phyloP scores from a whole-genome alignment of 2,113 vertebrate genomes.

The Microtus oregoni region DNA sequence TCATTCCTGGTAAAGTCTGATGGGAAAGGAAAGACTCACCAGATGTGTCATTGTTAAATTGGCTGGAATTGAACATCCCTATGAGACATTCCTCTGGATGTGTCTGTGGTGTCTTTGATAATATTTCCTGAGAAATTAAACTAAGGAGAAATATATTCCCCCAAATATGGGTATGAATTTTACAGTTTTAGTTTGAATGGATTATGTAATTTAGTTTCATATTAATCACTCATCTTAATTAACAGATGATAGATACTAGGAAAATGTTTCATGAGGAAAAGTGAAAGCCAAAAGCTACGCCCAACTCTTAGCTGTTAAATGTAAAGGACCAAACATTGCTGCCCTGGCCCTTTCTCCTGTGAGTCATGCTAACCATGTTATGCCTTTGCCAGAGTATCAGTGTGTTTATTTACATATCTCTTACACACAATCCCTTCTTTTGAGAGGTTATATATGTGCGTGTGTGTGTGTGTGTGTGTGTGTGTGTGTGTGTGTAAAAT shows the following conservation, averaged over 20 bases:
- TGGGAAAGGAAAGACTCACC: background rate
- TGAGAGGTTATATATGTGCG: background rate
- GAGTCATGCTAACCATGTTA: background rate
- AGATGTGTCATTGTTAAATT: background rate
- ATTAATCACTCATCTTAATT: background rate
- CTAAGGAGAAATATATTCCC: background rate
- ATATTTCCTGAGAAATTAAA: background rate
- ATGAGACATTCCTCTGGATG: no score
- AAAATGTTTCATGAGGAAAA: background rate
- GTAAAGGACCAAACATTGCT: background rate
- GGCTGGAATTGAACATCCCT: background rate
- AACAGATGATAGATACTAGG: background rate
- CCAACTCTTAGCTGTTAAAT: background rate
- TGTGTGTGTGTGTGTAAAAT: no score
- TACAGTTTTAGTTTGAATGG: background rate
- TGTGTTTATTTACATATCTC: background rate
- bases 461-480: no score
- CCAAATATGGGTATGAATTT: background rate
- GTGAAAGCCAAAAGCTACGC: background rate
- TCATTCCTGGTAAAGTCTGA: background rate
- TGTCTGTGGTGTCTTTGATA: background rate
- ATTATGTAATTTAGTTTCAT: background rate
- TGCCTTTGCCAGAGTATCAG: background rate
- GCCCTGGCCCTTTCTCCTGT: background rate
- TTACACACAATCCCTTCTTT: background rate